These are phyloP conservation scores for Rana temporaria DNA, from an alignment of 2,113 vertebrate species.

Conservation along the genomic window DNA sequence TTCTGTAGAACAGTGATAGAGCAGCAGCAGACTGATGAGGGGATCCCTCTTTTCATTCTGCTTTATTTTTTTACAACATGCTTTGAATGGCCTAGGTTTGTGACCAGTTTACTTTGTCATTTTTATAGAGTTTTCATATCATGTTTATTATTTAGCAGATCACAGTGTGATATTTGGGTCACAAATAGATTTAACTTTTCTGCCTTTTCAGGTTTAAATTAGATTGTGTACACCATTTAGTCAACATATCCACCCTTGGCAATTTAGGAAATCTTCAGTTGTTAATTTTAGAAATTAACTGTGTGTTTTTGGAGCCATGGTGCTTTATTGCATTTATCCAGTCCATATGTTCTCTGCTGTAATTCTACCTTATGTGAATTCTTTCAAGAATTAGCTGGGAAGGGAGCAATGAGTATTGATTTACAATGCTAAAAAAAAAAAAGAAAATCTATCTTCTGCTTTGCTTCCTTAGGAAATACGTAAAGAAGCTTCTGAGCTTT, in stretches of 20 bases:
- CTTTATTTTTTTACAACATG: no score
- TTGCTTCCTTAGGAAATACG: background rate
- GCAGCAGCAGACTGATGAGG: no score
- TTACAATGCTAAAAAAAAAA: background rate
- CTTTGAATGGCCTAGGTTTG: no score
- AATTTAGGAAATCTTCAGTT: background rate
- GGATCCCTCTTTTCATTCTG: no score
- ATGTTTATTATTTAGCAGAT: no score
- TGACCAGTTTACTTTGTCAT: no score
- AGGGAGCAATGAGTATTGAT: background rate
- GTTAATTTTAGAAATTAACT: constrained; percentile 14
- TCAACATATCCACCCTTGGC: background rate
- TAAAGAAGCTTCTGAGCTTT: no score
- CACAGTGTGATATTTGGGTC: no score
- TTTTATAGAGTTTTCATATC: no score
- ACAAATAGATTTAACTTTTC: no score
- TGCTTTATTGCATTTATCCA: background rate
- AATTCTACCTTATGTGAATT: background rate
- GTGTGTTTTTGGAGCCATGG: background rate
- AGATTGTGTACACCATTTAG: background rate
- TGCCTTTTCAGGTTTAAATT: background rate
- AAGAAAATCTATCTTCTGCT: background rate
- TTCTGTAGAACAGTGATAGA: no score
- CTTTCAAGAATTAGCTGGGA: background rate
- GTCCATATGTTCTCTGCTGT: constrained; percentile 8